A percentile compares a stretch with the other conserved stretches of the same genome.
These are phyloP conservation scores for Chirona hameri DNA, from an alignment of 2,888 invertebrate species.

Conservation along the genomic window DNA sequence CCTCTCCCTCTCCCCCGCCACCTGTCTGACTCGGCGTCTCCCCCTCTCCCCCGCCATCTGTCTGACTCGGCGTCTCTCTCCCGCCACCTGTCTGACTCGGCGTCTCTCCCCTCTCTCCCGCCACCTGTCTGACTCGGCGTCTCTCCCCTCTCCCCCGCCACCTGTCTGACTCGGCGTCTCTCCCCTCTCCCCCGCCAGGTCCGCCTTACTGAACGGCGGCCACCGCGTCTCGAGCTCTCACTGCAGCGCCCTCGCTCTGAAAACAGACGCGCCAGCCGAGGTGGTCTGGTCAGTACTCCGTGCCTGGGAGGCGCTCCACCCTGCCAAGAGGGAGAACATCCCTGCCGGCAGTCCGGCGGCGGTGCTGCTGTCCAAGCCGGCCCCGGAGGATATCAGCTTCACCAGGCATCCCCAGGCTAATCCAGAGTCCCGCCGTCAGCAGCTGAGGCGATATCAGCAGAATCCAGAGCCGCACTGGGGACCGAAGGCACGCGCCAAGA, in stretches of 20 bases:
- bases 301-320: constrained; percentile 59
- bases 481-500: constrained; percentile 74
- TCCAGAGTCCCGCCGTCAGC: constrained; percentile 68
- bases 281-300: constrained; percentile 91
- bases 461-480: constrained; percentile 90
- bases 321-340: constrained; percentile 34
- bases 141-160: too few species aligned
- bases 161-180: too few species aligned
- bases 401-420: constrained; percentile 66
- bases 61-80: too few species aligned
- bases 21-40: too few species aligned
- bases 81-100: too few species aligned
- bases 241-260: constrained; percentile 78
- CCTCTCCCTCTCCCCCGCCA: too few species aligned
- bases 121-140: too few species aligned
- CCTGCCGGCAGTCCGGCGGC: constrained; percentile 30
- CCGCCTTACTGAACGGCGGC: constrained; percentile 83
- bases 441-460: constrained; percentile 73
- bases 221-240: constrained; percentile 90
- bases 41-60: too few species aligned
- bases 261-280: constrained; percentile 82
- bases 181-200: constrained; percentile 57
- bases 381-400: constrained; percentile 50
- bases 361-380: constrained; percentile 31
- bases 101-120: too few species aligned